Conservation (phyloP, 1,140 invertebrate genomes). For the Leptinotarsa lineolata region DNA sequence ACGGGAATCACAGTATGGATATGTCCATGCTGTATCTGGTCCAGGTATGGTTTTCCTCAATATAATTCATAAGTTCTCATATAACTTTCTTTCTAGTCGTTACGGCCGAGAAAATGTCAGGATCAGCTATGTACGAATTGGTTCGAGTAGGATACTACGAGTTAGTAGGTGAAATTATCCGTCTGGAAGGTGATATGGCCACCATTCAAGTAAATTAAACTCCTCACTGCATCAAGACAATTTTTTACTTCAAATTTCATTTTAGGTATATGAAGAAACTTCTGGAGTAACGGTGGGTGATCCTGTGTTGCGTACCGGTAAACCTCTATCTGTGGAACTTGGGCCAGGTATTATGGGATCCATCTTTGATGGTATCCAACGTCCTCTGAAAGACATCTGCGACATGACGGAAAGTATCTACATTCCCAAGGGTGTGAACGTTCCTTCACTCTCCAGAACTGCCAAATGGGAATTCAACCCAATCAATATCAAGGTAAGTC, state of each 20-base stretch:
- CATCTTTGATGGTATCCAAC: constrained; percentile 99
- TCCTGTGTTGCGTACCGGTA: constrained; percentile 96
- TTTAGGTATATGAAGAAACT: constrained; percentile 89
- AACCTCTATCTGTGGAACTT: constrained; percentile 96
- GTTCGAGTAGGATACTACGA: constrained; percentile 98
- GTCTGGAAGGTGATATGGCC: constrained; percentile 98
- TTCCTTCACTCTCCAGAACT: constrained; percentile 84
- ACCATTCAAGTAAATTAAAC: constrained; percentile 87
- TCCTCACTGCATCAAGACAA: background rate
- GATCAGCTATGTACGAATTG: constrained; percentile 99
- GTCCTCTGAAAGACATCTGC: constrained; percentile 95
- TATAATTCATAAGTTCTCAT: constrained; percentile 12
- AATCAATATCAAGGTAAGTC: constrained; percentile 75
- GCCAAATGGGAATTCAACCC: constrained; percentile 94
- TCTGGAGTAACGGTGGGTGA: constrained; percentile 99
- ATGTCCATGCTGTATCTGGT: constrained; percentile 95
- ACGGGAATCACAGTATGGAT: constrained; percentile 88
- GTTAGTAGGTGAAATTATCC: constrained; percentile 98
- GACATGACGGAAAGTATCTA: constrained; percentile 95
- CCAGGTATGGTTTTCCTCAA: constrained; percentile 74
- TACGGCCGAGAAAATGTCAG: constrained; percentile 98
- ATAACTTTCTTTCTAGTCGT: constrained; percentile 73
- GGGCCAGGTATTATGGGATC: constrained; percentile 99
- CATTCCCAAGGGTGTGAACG: constrained; percentile 98
- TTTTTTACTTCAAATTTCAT: background rate